phyloP scores from a whole-genome alignment of 2,113 vertebrate genomes.

The Phodopus roborovskii region DNA sequence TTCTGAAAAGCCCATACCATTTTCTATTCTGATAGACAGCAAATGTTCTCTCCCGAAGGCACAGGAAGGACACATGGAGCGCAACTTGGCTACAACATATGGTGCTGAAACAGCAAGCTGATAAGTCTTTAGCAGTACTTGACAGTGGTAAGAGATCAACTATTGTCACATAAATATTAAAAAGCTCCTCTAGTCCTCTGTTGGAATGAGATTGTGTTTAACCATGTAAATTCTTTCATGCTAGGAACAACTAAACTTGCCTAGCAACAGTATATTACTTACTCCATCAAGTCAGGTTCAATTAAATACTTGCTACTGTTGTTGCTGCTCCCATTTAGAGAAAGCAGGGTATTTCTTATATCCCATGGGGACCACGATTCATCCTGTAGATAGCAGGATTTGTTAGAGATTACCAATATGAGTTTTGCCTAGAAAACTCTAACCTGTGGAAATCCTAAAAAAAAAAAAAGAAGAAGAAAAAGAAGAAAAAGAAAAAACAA shows the following conservation, averaged over 20 bases:
- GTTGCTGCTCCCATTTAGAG: conserved; percentile 12
- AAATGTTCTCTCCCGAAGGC: conserved; percentile 82
- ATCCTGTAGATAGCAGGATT: conserved; percentile 20
- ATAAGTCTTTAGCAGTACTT: conserved; percentile 85
- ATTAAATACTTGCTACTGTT: conserved; percentile 72
- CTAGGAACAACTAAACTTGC: conserved; percentile 74
- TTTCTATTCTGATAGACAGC: conserved; percentile 82
- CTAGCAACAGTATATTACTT: conserved; percentile 66
- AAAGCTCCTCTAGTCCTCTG: conserved; percentile 78
- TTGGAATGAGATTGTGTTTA: conserved; percentile 78
- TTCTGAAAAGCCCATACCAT: conserved; percentile 60
- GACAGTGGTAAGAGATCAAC: conserved; percentile 86
- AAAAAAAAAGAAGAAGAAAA: background rate
- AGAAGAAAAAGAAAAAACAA: no score
- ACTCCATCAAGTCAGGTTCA: conserved; percentile 62
- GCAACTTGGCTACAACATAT: conserved; percentile 83
- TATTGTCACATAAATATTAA: conserved; percentile 86
- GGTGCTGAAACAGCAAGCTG: conserved; percentile 85
- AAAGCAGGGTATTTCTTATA: conserved; percentile 40
- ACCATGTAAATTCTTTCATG: conserved; percentile 73
- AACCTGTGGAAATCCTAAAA: background rate
- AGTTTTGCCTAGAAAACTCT: conserved; percentile 35
- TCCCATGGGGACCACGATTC: background rate
- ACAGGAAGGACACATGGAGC: conserved; percentile 83
- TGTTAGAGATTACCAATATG: conserved; percentile 21